These are phyloP conservation scores for Halictus ligatus DNA, from an alignment of 2,888 invertebrate genomes.

Conservation along the genomic window DNA sequence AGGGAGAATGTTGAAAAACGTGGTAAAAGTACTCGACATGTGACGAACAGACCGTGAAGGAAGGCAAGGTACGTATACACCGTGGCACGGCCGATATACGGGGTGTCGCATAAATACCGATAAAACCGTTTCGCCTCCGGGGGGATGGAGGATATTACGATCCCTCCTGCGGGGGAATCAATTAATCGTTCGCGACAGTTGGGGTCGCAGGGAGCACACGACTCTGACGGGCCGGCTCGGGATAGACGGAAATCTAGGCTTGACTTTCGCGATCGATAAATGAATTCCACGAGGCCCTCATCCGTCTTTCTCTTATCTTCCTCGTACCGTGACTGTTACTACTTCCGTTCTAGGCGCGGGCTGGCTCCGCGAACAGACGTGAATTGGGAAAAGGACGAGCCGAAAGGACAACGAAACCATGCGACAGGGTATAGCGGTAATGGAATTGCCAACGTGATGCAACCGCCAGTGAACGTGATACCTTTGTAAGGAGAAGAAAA, in stretches of 20 bases:
- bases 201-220: conserved; percentile 18
- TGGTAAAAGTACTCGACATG: conserved; percentile 79
- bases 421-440: conserved; percentile 10
- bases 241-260: conserved; percentile 30
- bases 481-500: neutral
- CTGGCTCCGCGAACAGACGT: conserved; percentile 29
- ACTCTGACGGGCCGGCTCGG: conserved; percentile 13
- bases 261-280: conserved; percentile 58
- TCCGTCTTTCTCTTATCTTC: conserved; percentile 31
- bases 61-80: conserved; percentile 71
- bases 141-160: conserved; percentile 41
- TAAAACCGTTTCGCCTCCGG: conserved; percentile 28
- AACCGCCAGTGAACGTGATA: neutral
- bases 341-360: conserved; percentile 36
- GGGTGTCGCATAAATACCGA: conserved; percentile 76
- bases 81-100: conserved; percentile 65
- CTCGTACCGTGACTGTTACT: conserved; percentile 46
- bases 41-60: conserved; percentile 81
- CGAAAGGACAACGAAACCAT: conserved; percentile 33
- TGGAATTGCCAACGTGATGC: conserved; percentile 20
- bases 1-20: conserved; percentile 67
- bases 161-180: conserved; percentile 39
- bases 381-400: conserved; percentile 32
- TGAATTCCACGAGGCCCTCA: conserved; percentile 41
- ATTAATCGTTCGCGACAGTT: conserved; percentile 55